Evolutionary conservation across 2,888 invertebrate species (phyloP), one percentile per base, ranked within the genome.

Genomic region (Drosophila neotestacea): DNA sequence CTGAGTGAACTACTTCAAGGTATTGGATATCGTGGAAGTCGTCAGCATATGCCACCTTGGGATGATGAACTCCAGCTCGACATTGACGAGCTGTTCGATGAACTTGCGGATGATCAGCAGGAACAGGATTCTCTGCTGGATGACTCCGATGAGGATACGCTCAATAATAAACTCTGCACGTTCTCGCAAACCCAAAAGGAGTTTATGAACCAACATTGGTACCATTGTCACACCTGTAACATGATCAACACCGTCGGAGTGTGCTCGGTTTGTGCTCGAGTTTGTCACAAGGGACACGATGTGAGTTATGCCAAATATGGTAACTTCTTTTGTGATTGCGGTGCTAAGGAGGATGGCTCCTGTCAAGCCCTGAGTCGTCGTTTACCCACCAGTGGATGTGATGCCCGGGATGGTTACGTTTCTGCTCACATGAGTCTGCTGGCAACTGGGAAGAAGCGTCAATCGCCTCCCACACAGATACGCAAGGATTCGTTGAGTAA

Each of bases 291-390:
- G 78, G 98, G 97, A 0, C 99, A 99, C 91, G 99, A 99, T 92
- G 96, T 99, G 1, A 96, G 98, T 5, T 99, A 99, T 91, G 98
- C 99, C 56, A 99, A 99, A 92, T 98, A 97, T 91, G 99, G 99
- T 1, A 98, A 98, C 90, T 99, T 99, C 94, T 99, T 99, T 94
- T 99, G 99, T 91, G 99, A 99, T 92, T 99, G 99, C 91, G 99
- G 99, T 2, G 98, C 98, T 1, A 98, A 98, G 91, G 97, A 98
- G 55, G 98, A 98, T 90, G 95, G 95, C 0, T 94, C 95, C 1
- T 96, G 96, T 85, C 95, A 95, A 88, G 95, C 93, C 0, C 77
- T 93, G 27, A 93, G 93, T 28, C 85, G 92, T 6, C 90, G 93
- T 60, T 82, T 90, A 56, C 66, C 62, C 28, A 79, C 52, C 47